Conservation (phyloP, 2,797 vertebrate genomes). For the Molossus alvarezi region DNA sequence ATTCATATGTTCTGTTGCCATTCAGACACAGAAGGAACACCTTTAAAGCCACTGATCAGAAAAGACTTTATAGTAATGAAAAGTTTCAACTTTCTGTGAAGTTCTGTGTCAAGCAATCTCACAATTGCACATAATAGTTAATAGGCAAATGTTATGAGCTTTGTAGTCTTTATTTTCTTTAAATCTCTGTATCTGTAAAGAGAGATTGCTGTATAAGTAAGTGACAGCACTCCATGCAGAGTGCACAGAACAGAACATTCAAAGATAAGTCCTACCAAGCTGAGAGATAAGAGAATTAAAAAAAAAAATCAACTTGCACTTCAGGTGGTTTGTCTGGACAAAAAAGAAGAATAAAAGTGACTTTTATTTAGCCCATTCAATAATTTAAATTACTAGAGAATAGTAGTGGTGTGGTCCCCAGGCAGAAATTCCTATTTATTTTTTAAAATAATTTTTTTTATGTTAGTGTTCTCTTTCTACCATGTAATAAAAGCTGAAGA, state of each 20-base stretch:
- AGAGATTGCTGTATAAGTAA: conserved; percentile 83
- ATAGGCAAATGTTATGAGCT: conserved; percentile 85
- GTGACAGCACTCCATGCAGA: conserved; percentile 84
- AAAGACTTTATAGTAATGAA: conserved; percentile 57
- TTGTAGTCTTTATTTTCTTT: conserved; percentile 89
- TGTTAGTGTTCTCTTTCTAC: conserved; percentile 86
- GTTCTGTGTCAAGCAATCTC: conserved; percentile 83
- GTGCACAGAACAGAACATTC: conserved; percentile 83
- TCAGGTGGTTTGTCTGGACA: conserved; percentile 85
- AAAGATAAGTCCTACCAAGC: conserved; percentile 86
- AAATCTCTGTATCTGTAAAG: conserved; percentile 81
- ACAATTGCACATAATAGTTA: conserved; percentile 87
- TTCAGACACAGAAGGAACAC: neutral
- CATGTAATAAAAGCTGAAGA: conserved; percentile 86
- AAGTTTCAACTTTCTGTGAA: conserved; percentile 76
- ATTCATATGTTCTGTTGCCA: neutral
- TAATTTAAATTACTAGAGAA: conserved; percentile 89
- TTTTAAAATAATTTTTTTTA: conserved; percentile 83
- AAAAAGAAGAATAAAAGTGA: conserved; percentile 83
- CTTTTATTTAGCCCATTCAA: conserved; percentile 89
- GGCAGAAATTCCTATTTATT: conserved; percentile 86
- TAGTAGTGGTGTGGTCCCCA: conserved; percentile 72
- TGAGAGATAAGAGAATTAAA: conserved; percentile 83
- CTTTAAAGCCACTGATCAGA: conserved; percentile 15
- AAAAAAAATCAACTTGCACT: conserved; percentile 86